Percentiles rank a stretch among this genome's conserved stretches.
Evolutionary conservation across 92 coral and sea anemone species (phyloP).

Genomic region (Pocillopora grandis): DNA sequence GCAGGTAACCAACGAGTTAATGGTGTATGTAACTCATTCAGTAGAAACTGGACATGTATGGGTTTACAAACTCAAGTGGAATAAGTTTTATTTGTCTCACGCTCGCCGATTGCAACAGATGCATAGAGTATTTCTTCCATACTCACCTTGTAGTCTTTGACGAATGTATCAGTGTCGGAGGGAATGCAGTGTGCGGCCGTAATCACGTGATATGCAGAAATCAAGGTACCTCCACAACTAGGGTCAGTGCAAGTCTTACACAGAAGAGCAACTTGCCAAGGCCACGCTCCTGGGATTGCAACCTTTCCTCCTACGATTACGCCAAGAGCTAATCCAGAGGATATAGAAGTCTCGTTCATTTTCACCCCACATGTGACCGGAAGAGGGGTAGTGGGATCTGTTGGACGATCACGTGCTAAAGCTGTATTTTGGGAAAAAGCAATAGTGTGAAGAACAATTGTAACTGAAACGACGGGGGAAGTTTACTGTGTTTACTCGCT

Average conservation of each 20-base stretch:
- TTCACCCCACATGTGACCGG: conserved; percentile 30
- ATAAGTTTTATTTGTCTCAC: no score
- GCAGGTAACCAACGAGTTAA: no score
- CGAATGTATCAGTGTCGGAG: conserved; percentile 8
- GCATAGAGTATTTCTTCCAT: background rate
- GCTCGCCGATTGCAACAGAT: no score
- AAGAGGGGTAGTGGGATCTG: conserved; percentile 27
- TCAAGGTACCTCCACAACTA: conserved; percentile 49
- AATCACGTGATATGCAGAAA: conserved; percentile 47
- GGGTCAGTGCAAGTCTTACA: conserved; percentile 41
- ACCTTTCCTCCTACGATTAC: conserved; percentile 58
- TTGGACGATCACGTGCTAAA: background rate
- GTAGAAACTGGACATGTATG: no score
- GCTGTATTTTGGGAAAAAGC: background rate
- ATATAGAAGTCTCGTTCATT: background rate
- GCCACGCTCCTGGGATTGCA: conserved; percentile 80
- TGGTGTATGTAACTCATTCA: no score
- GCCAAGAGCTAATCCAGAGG: background rate
- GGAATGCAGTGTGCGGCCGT: conserved; percentile 55
- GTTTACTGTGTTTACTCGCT: background rate
- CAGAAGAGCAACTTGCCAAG: conserved; percentile 87
- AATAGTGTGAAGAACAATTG: background rate
- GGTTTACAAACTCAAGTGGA: no score
- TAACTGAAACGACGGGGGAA: background rate
- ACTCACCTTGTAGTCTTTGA: conserved; percentile 38